These are phyloP conservation scores for Notoglanidium macrostoma DNA, from an alignment of 2,797 vertebrate species.

Conservation along the genomic window DNA sequence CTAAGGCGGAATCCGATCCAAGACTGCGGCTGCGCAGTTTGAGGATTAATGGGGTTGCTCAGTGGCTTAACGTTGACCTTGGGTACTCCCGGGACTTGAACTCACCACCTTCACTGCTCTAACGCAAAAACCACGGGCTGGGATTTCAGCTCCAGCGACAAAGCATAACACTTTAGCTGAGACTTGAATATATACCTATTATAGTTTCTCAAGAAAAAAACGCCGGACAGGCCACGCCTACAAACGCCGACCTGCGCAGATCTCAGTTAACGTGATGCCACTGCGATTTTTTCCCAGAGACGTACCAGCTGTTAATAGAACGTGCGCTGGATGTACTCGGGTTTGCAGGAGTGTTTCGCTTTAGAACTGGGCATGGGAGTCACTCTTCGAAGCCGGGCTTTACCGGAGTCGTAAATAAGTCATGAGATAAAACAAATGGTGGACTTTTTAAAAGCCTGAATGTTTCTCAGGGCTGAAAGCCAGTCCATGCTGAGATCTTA, in stretches of 20 bases:
- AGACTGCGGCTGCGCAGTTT: background rate
- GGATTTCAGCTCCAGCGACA: background rate
- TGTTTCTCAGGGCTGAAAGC: background rate
- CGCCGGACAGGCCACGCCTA: background rate
- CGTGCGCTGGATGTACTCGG: background rate
- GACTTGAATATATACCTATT: background rate
- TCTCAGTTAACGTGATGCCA: background rate
- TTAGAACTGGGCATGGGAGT: background rate
- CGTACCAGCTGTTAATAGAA: background rate
- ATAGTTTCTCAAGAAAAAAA: background rate
- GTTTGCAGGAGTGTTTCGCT: background rate
- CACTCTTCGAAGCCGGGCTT: background rate
- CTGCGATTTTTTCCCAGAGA: background rate
- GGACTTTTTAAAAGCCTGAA: background rate
- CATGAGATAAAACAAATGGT: background rate
- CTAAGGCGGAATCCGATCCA: background rate
- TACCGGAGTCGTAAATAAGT: background rate
- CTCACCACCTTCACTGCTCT: background rate
- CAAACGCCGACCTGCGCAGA: background rate
- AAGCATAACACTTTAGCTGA: background rate
- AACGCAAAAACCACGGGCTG: background rate
- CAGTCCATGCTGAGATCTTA: background rate
- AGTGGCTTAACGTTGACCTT: background rate
- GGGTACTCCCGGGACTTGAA: background rate
- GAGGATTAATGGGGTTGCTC: background rate